These are phyloP conservation scores for Neoitamus cyanurus DNA, from an alignment of 2,888 invertebrate species.

Conservation along the genomic window DNA sequence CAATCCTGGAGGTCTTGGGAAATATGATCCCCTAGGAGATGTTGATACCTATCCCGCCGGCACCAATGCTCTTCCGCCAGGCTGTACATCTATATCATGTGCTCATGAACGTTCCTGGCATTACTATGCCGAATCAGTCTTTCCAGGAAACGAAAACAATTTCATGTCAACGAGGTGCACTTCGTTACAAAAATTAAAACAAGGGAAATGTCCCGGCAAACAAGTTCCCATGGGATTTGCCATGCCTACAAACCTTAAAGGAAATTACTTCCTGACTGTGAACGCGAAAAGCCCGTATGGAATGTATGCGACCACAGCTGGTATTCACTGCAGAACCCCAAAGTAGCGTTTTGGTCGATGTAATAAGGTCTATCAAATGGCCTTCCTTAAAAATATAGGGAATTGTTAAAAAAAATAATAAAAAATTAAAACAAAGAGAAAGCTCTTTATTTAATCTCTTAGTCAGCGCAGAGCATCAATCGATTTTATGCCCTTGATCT, in stretches of 20 bases:
- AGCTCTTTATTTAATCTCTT: no score
- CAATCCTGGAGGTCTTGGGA: slow-evolving; percentile 61
- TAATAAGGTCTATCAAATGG: not conserved
- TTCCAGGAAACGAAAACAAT: slow-evolving; percentile 59
- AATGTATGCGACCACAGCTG: slow-evolving; percentile 29
- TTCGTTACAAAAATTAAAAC: slow-evolving; percentile 57
- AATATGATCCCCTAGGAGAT: slow-evolving; percentile 60
- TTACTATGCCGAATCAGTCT: slow-evolving; percentile 61
- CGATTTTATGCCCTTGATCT: not conserved
- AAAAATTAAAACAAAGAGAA: no score
- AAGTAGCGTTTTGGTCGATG: no score
- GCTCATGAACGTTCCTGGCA: slow-evolving; percentile 60
- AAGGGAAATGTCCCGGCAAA: slow-evolving; percentile 57
- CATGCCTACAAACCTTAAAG: slow-evolving; percentile 58
- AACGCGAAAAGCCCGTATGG: slow-evolving; percentile 59
- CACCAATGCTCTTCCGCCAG: slow-evolving; percentile 59
- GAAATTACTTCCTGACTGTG: slow-evolving; percentile 63
- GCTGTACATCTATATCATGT: slow-evolving; percentile 59
- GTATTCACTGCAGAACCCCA: not conserved
- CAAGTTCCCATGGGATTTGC: slow-evolving; percentile 61
- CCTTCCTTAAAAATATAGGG: not conserved
- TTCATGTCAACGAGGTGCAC: slow-evolving; percentile 59
- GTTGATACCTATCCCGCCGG: slow-evolving; percentile 64
- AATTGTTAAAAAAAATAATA: not conserved
- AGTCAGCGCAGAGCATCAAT: not conserved